Evolutionary conservation across 2,797 vertebrate species (phyloP).

Genomic region (Sebastes steindachneri): DNA sequence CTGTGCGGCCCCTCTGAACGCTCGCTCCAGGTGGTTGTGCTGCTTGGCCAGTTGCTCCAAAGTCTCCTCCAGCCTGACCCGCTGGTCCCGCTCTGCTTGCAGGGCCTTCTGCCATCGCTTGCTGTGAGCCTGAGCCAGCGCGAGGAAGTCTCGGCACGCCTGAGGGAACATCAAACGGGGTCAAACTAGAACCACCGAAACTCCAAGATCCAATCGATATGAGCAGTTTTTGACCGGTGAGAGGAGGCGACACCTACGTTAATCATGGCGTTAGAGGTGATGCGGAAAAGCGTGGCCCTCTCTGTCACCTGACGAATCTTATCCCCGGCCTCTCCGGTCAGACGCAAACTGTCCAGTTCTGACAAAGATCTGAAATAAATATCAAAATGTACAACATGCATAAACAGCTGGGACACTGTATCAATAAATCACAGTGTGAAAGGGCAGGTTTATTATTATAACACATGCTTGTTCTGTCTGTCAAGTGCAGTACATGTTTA

Average conservation of each 20-base stretch:
- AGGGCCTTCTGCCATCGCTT: constrained; percentile 97
- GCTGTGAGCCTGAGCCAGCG: constrained; percentile 92
- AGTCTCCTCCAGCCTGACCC: constrained; percentile 95
- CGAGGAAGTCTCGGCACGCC: constrained; percentile 94
- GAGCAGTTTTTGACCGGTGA: neutral
- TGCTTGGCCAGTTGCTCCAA: constrained; percentile 97
- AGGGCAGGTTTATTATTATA: neutral
- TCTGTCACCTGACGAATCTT: constrained; percentile 98
- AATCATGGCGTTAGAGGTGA: constrained; percentile 99
- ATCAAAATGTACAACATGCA: neutral
- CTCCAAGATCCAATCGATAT: neutral
- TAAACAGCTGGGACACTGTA: neutral
- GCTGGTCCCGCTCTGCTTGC: constrained; percentile 93
- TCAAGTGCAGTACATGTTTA: neutral
- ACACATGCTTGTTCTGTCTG: neutral
- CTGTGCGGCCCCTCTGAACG: constrained; percentile 89
- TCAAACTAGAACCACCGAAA: neutral
- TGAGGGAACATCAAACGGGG: constrained; percentile 49
- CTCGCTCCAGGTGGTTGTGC: constrained; percentile 96
- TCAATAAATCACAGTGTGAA: neutral
- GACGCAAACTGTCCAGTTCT: constrained; percentile 91
- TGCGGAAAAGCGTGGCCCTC: constrained; percentile 94
- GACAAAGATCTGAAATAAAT: constrained; percentile 90
- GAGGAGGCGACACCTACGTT: constrained; percentile 84
- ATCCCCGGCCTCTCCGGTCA: constrained; percentile 92